These are phyloP conservation scores for Caprella mutica DNA, from an alignment of 2,888 invertebrate genomes.

Conservation along the genomic window DNA sequence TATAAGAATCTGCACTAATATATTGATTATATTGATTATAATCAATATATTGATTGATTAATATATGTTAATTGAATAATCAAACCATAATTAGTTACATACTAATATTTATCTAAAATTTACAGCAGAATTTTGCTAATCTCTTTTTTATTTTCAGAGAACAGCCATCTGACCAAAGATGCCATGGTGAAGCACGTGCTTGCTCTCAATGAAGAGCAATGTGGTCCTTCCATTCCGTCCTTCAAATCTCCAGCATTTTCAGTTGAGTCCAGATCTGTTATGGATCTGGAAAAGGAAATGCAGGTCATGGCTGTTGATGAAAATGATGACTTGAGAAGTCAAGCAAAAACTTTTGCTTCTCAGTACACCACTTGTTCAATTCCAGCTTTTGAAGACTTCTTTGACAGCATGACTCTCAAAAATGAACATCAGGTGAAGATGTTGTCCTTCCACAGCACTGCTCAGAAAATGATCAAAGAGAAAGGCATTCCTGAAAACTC, in stretches of 20 bases:
- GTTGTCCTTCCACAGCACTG: constrained; percentile 30
- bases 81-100: too few species aligned
- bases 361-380: constrained; percentile 87
- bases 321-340: constrained; percentile 22
- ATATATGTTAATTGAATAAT: too few species aligned
- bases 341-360: constrained; percentile 71
- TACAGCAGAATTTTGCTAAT: not conserved
- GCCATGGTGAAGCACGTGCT: constrained; percentile 23
- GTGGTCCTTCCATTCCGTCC: not conserved
- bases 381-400: constrained; percentile 60
- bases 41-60: too few species aligned
- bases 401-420: constrained; percentile 15
- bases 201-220: constrained; percentile 3
- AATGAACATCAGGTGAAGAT: constrained; percentile 28
- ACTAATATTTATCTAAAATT: too few species aligned
- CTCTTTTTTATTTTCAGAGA: not conserved
- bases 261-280: not conserved
- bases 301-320: constrained; percentile 13
- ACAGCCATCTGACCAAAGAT: constrained; percentile 19
- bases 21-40: too few species aligned
- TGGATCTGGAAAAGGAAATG: constrained; percentile 22
- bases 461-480: constrained; percentile 27
- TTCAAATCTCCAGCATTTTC: not conserved
- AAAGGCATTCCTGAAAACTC: constrained; percentile 22
- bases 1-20: too few species aligned